Evolutionary conservation across 2,113 vertebrate species (phyloP).

Genomic region (Cochlearius cochlearius): DNA sequence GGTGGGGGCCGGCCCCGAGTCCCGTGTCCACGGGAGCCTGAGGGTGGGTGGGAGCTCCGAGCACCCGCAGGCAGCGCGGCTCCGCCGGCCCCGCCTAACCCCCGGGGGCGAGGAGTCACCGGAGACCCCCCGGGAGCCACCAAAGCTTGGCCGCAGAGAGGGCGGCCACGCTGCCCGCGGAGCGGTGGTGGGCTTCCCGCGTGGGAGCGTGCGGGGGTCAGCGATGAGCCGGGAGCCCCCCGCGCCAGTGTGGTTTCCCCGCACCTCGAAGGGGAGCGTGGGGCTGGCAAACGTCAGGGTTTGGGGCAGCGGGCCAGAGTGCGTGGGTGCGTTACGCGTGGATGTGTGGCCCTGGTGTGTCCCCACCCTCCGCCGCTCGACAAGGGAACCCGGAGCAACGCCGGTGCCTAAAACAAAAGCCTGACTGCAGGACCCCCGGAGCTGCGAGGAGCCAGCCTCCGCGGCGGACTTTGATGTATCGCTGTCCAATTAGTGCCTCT

Average conservation of each 20-base stretch:
- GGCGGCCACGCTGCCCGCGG: not conserved
- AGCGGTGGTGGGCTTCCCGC: not conserved
- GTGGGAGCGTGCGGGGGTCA: not conserved
- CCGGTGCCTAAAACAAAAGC: conserved; percentile 65
- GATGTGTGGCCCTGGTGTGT: not conserved
- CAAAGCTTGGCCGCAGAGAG: not conserved
- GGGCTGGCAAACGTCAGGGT: too few species aligned
- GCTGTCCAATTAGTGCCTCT: conserved; percentile 84
- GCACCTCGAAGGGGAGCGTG: not conserved
- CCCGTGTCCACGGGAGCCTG: not conserved
- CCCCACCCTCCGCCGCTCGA: not conserved
- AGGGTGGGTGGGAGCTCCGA: not conserved
- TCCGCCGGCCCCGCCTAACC: rapidly evolving
- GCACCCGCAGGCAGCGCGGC: not conserved
- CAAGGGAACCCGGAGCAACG: not conserved
- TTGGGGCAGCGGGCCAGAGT: not conserved
- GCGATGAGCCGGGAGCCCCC: not conserved
- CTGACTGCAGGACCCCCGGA: conserved; percentile 36
- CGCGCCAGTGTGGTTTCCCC: rapidly evolving
- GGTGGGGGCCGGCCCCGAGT: rapidly evolving
- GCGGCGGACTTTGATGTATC: conserved; percentile 78
- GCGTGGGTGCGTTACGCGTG: not conserved
- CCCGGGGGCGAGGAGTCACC: not conserved
- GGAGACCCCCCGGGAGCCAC: not conserved
- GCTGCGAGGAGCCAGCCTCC: conserved; percentile 63